A percentile compares a stretch with the other conserved stretches of the same genome.
These are phyloP conservation scores for Trisateles emortualis DNA, from an alignment of 2,888 invertebrate species.

Conservation along the genomic window DNA sequence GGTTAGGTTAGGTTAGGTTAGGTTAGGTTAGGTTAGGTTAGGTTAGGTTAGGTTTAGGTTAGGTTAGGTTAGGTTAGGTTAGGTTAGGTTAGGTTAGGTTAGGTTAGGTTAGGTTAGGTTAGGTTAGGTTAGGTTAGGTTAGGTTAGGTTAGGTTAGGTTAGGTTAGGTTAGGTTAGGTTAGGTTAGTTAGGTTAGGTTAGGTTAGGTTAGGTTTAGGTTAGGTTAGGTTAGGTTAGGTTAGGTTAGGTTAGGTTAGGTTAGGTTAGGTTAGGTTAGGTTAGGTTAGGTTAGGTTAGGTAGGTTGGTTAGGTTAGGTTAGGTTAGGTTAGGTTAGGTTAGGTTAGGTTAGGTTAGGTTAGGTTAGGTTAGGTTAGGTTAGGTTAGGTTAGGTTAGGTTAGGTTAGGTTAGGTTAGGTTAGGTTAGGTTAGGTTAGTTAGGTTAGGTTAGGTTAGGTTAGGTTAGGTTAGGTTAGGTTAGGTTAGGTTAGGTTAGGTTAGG, in stretches of 20 bases:
- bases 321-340: conserved; percentile 38
- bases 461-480: conserved; percentile 41
- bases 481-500: conserved; percentile 40
- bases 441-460: conserved; percentile 42
- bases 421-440: conserved; percentile 42
- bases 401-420: conserved; percentile 43
- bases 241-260: conserved; percentile 22
- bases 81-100: conserved; percentile 39
- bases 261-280: conserved; percentile 23
- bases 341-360: conserved; percentile 31
- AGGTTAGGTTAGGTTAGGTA: conserved; percentile 35
- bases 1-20: conserved; percentile 40
- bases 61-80: conserved; percentile 34
- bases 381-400: conserved; percentile 41
- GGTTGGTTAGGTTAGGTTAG: conserved; percentile 25
- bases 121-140: conserved; percentile 29
- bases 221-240: conserved; percentile 19
- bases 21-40: conserved; percentile 41
- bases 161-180: conserved; percentile 23
- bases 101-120: conserved; percentile 21
- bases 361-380: conserved; percentile 34
- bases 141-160: conserved; percentile 26
- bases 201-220: conserved; percentile 23
- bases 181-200: conserved; percentile 22
- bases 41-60: conserved; percentile 37